phyloP scores from a whole-genome alignment of 1,140 invertebrate species.

The Cheumatopsyche charites region DNA sequence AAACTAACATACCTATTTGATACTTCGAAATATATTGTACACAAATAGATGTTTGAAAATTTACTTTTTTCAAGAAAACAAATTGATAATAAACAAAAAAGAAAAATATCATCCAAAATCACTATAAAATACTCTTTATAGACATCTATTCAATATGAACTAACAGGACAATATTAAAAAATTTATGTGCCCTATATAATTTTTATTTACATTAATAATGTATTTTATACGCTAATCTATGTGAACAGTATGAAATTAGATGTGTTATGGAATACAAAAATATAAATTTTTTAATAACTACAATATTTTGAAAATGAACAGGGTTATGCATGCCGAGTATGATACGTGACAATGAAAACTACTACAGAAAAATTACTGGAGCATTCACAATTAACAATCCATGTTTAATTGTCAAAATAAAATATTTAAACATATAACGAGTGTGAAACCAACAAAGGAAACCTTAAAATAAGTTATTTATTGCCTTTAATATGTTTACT shows the following conservation, averaged over 20 bases:
- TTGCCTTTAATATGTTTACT: too few relatives aligned
- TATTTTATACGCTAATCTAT: conserved; percentile 25
- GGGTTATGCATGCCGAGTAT: background rate
- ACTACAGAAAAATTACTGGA: too few relatives aligned
- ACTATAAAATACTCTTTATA: conserved; percentile 34
- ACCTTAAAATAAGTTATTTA: too few relatives aligned
- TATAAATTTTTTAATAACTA: conserved; percentile 28
- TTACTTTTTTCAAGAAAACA: background rate
- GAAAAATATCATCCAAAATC: conserved; percentile 27
- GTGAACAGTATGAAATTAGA: conserved; percentile 29
- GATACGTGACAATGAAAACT: too few relatives aligned
- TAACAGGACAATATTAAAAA: conserved; percentile 33
- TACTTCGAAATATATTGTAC: background rate
- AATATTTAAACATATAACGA: too few relatives aligned
- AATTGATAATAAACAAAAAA: conserved; percentile 4
- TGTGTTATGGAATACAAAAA: conserved; percentile 38
- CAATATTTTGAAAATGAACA: conserved; percentile 21
- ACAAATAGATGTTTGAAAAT: background rate
- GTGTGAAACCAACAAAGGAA: too few relatives aligned
- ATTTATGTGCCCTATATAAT: conserved; percentile 29
- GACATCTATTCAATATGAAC: conserved; percentile 34
- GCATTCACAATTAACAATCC: too few relatives aligned
- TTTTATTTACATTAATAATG: conserved; percentile 30
- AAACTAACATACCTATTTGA: too few relatives aligned
- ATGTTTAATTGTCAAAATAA: too few relatives aligned